Percentiles rank a stretch among this genome's conserved stretches.
Evolutionary conservation across 2,888 invertebrate genomes (phyloP).

Genomic region (Agrochola lychnidis): DNA sequence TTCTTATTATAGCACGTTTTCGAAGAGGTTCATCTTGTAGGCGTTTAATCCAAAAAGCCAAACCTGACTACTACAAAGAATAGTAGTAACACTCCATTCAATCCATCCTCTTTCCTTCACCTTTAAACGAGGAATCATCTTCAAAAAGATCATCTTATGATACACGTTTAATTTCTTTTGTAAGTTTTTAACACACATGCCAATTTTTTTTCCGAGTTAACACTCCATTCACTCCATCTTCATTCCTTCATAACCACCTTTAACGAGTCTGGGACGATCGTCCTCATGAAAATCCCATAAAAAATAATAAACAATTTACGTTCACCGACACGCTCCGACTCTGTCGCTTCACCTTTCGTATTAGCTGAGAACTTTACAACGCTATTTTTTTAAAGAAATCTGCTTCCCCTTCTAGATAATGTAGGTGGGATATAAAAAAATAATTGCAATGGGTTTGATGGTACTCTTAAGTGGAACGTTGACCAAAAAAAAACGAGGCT

Average conservation of each 20-base stretch:
- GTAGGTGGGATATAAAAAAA: constrained; percentile 46
- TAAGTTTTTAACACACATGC: background rate
- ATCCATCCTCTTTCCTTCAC: too few species aligned
- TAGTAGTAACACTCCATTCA: background rate
- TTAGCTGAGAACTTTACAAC: constrained; percentile 71
- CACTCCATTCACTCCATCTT: constrained; percentile 29
- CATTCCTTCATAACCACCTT: constrained; percentile 43
- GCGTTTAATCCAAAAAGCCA: background rate
- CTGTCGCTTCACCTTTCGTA: constrained; percentile 80
- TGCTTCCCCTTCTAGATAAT: constrained; percentile 55
- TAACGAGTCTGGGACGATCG: constrained; percentile 78
- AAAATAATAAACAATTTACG: constrained; percentile 90
- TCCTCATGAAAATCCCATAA: constrained; percentile 86
- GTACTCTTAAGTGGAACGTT: constrained; percentile 44
- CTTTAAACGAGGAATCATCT: too few species aligned
- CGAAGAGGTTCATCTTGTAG: background rate
- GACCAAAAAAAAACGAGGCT: constrained; percentile 3
- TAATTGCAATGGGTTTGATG: constrained; percentile 44
- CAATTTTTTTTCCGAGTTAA: background rate
- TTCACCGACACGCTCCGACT: constrained; percentile 86
- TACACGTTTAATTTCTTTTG: background rate
- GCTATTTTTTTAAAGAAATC: constrained; percentile 62
- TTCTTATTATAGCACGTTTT: background rate
- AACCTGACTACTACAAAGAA: background rate
- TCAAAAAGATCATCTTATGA: background rate